A percentile compares a stretch with the other conserved stretches of the same genome.
These are phyloP conservation scores for Lomographa bimaculata DNA, from an alignment of 2,888 invertebrate genomes.

Conservation along the genomic window DNA sequence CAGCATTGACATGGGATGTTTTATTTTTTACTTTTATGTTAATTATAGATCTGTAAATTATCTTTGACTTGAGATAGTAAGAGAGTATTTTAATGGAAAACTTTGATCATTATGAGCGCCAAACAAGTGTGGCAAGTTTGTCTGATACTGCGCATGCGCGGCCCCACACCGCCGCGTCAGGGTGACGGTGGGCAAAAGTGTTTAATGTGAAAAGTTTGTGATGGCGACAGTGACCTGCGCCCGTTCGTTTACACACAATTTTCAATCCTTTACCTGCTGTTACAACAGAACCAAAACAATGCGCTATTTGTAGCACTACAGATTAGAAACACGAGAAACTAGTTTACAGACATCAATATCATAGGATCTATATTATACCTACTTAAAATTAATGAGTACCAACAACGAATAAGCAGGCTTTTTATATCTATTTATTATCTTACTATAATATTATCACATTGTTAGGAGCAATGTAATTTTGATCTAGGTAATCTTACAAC, in stretches of 20 bases:
- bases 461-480: too few species aligned
- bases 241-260: constrained; percentile 48
- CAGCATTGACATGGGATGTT: constrained; percentile 42
- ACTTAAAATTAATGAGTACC: too few species aligned
- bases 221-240: constrained; percentile 49
- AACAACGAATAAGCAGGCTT: too few species aligned
- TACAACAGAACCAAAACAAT: constrained; percentile 16
- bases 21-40: constrained; percentile 33
- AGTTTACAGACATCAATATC: too few species aligned
- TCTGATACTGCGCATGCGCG: constrained; percentile 48
- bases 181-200: constrained; percentile 52
- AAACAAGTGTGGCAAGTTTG: constrained; percentile 42
- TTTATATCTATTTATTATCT: too few species aligned
- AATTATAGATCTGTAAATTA: constrained; percentile 25
- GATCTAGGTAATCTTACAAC: too few species aligned
- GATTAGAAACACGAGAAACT: constrained; percentile 1
- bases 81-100: constrained; percentile 10
- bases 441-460: too few species aligned
- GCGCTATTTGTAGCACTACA: constrained; percentile 6
- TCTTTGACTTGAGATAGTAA: constrained; percentile 20
- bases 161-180: constrained; percentile 33
- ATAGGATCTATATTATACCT: too few species aligned
- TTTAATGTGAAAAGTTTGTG: constrained; percentile 64
- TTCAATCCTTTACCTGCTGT: constrained; percentile 34
- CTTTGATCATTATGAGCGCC: constrained; percentile 17